Conservation (phyloP, 2,888 invertebrate species). For the Antheraea assamensis region DNA sequence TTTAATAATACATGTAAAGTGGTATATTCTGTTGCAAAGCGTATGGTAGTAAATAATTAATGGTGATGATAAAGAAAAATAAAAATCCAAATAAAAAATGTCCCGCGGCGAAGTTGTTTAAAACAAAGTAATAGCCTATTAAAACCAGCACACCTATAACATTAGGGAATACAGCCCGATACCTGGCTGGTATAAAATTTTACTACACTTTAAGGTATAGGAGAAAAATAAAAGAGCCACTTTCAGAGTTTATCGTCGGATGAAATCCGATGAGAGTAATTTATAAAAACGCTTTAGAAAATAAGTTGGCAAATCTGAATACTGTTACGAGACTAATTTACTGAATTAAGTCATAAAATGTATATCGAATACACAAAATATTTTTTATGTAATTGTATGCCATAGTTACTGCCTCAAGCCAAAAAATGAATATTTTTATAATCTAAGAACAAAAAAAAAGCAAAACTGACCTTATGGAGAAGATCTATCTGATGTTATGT, state of each 20-base stretch:
- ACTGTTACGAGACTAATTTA: slow-evolving; percentile 9
- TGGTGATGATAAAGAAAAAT: background rate
- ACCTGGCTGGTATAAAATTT: slow-evolving; percentile 32
- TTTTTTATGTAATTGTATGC: background rate
- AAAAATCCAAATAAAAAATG: background rate
- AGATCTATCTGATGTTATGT: background rate
- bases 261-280: slow-evolving; percentile 14
- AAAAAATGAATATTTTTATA: background rate
- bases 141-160: slow-evolving; percentile 14
- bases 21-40: background rate
- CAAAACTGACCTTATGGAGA: too few species aligned
- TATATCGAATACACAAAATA: background rate
- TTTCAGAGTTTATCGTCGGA: slow-evolving; percentile 8
- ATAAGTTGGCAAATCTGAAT: slow-evolving; percentile 8
- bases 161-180: slow-evolving; percentile 14
- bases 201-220: slow-evolving; percentile 35
- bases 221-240: slow-evolving; percentile 29
- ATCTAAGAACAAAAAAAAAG: too few species aligned
- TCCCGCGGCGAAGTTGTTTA: slow-evolving; percentile 10
- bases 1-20: background rate
- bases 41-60: background rate
- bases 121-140: slow-evolving; percentile 15
- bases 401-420: background rate
- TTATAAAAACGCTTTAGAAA: slow-evolving; percentile 13
- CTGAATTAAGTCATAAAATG: slow-evolving; percentile 2